Evolutionary conservation across 2,113 vertebrate species (phyloP), one percentile per base, ranked within the genome.

Genomic region (Sisor rabdophorus): DNA sequence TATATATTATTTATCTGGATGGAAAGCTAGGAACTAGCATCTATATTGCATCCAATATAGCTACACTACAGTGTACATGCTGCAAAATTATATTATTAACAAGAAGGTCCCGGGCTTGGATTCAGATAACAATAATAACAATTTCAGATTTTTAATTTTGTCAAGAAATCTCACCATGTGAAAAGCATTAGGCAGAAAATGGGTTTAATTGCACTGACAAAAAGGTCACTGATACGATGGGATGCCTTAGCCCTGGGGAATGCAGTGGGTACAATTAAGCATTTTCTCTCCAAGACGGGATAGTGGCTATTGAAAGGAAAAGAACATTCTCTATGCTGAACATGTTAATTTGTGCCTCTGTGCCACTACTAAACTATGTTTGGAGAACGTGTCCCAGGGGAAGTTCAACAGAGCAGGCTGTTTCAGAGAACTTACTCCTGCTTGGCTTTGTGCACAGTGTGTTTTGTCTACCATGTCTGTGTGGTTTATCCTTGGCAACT

Each of bases 281-380:
- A 68, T 26, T 68, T 68, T 68, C 44, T 68, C 24, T 52, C 47
- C 48, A 30, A 56, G 13, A 58, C 58, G n/a, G 54, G 1, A 58
- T 55, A 48, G 71, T 5, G 48, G 56, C 19, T 19, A 54, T 4
- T 54, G 26, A 73, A n/a, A 44, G 22, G 32, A 71, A 47, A 1
- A 58, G 48, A 17, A 32, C 50, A 54, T 54, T 67, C 53, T 69
- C 53, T 69, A n/a, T 69, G 69, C 6, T 17, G 48, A 53, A 67
- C 26, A 73, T 56, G 70, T 73, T 54, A 17, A 58, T 56, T 72
- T 72, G 24, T 47, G 15, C 13, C n/a, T 71, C 70, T 24, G 17
- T 44, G 32, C 20, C 70, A 56, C 54, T 72, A 32, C 40, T 16
- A 15, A 32, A 44, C 54, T 72, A 50, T 11, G 13, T 58, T 44